Conservation (phyloP, 2,888 invertebrate genomes). For the Eristalis arbustorum region DNA sequence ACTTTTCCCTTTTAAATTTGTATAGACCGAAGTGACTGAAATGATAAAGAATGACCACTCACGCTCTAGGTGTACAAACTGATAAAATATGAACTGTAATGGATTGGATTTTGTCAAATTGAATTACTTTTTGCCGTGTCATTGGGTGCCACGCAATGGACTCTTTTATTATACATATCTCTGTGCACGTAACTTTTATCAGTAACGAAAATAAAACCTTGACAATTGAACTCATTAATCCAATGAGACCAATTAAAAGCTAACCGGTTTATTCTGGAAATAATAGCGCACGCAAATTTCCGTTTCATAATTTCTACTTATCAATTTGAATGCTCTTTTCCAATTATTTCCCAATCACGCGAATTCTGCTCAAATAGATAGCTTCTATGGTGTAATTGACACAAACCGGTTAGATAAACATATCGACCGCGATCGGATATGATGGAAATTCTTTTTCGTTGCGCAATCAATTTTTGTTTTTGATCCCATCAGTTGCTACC, state of each 20-base stretch:
- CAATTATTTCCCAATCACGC: constrained; percentile 15
- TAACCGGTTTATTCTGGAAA: neutral
- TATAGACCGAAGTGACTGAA: neutral
- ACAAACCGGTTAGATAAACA: neutral
- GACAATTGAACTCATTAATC: neutral
- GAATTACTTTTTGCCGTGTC: constrained; percentile 9
- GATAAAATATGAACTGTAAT: neutral
- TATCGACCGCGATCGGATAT: neutral
- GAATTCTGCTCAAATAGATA: neutral
- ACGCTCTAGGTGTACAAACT: neutral
- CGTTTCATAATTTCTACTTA: constrained; percentile 1
- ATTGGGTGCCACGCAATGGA: neutral
- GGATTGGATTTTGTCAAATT: neutral
- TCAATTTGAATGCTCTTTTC: neutral
- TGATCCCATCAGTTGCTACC: neutral
- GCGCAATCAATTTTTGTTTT: neutral
- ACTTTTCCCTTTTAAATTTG: neutral
- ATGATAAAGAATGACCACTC: neutral
- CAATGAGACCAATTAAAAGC: neutral
- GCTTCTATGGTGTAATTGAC: neutral
- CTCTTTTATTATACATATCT: neutral
- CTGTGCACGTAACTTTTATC: neutral
- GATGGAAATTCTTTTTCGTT: neutral
- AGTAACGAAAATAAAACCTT: neutral
- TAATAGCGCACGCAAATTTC: constrained; percentile 8